A percentile compares a stretch with the other conserved stretches of the same genome.
These are phyloP conservation scores for Cephus runcator DNA, from an alignment of 2,888 invertebrate species.

Conservation along the genomic window DNA sequence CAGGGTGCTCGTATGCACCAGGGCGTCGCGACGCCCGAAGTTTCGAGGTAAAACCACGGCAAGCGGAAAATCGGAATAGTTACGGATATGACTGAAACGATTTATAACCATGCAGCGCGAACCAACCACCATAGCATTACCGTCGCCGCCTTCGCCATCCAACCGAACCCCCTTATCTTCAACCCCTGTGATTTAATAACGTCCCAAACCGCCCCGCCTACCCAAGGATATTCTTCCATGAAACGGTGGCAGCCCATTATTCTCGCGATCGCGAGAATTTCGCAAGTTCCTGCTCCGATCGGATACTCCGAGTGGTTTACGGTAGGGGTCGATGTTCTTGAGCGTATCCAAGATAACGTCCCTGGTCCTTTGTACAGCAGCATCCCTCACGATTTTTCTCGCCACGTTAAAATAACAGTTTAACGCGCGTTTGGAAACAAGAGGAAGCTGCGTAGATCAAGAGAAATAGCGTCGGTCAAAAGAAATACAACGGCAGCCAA, in stretches of 20 bases:
- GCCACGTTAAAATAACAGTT: neutral
- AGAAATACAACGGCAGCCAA: neutral
- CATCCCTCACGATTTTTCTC: neutral
- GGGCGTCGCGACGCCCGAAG: neutral
- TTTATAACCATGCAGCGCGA: constrained; percentile 18
- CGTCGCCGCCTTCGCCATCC: constrained; percentile 29
- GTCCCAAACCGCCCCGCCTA: constrained; percentile 9
- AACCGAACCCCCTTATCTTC: constrained; percentile 18
- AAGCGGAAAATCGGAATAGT: constrained; percentile 37
- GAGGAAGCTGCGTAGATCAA: neutral
- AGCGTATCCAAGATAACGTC: neutral
- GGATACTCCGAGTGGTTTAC: neutral
- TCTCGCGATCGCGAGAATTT: neutral
- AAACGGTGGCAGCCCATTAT: neutral
- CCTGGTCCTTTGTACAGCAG: neutral
- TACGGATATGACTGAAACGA: constrained; percentile 26
- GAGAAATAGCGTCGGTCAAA: neutral
- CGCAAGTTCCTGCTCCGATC: neutral
- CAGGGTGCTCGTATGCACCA: neutral
- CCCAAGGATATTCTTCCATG: neutral
- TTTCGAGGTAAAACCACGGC: constrained; percentile 14
- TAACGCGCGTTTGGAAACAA: neutral
- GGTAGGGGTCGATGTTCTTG: neutral
- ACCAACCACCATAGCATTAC: constrained; percentile 26
- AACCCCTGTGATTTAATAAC: constrained; percentile 32